Conservation (phyloP, 1,140 invertebrate genomes). For the Lepidotrigona ventralis region DNA sequence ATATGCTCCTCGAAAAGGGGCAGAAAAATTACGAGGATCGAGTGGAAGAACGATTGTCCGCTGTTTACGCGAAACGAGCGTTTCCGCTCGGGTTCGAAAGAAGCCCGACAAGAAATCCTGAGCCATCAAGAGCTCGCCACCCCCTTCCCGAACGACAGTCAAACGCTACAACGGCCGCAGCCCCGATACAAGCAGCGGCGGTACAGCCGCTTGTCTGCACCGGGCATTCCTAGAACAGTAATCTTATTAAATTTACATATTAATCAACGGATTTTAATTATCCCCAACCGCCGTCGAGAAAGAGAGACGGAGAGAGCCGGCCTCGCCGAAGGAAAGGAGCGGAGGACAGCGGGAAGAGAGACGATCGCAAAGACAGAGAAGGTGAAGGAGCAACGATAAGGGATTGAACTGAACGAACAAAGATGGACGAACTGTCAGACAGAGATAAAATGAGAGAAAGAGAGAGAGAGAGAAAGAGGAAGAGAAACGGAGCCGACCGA, state of each 20-base stretch:
- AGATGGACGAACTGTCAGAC: slow-evolving; percentile 29
- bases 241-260: slow-evolving; percentile 99
- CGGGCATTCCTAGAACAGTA: slow-evolving; percentile 87
- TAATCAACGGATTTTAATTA: slow-evolving; percentile 98
- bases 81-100: slow-evolving; percentile 10
- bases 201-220: slow-evolving; percentile 71
- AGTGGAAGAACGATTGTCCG: slow-evolving; percentile 2
- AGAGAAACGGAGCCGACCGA: slow-evolving; percentile 21
- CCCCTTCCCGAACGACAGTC: slow-evolving; percentile 60
- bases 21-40: background rate
- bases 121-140: slow-evolving; percentile 34
- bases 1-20: too few species aligned
- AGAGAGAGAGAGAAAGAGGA: slow-evolving; percentile 25
- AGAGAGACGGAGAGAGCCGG: slow-evolving; percentile 22
- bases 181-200: slow-evolving; percentile 64
- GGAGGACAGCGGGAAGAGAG: slow-evolving; percentile 23
- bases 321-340: slow-evolving; percentile 17
- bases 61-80: slow-evolving; percentile 18
- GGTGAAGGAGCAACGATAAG: slow-evolving; percentile 54
- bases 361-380: slow-evolving; percentile 26
- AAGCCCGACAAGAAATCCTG: slow-evolving; percentile 41
- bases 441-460: slow-evolving; percentile 18
- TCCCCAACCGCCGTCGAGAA: slow-evolving; percentile 80
- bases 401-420: slow-evolving; percentile 45
- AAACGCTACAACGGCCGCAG: slow-evolving; percentile 60